Evolutionary conservation across 2,113 vertebrate genomes (phyloP).

Genomic region (Gambusia holbrooki): DNA sequence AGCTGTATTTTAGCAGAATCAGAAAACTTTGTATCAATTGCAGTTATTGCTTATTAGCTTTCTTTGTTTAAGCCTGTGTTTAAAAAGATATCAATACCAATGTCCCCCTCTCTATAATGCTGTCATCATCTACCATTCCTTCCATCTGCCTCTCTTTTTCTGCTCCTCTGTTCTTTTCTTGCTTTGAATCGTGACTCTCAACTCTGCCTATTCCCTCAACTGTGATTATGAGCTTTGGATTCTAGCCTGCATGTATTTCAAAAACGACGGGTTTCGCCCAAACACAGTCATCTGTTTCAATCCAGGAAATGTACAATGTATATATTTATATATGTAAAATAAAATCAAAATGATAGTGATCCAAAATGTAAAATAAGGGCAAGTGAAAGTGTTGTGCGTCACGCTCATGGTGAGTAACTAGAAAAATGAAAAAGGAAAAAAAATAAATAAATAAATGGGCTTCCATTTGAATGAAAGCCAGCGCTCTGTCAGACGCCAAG

Average conservation of each 20-base stretch:
- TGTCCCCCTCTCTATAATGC: constrained; percentile 4
- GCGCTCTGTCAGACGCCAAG: constrained; percentile 40
- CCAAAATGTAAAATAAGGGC: constrained; percentile 57
- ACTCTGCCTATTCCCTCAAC: constrained; percentile 63
- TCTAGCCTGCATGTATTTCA: constrained; percentile 69
- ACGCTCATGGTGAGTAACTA: constrained; percentile 50
- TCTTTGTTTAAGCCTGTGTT: background rate
- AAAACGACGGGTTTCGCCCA: constrained; percentile 57
- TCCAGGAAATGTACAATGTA: constrained; percentile 38
- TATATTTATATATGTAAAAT: constrained; percentile 46
- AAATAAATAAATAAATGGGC: constrained; percentile 23
- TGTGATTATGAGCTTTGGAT: constrained; percentile 74
- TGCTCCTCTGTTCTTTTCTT: constrained; percentile 19
- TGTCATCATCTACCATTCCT: constrained; percentile 37
- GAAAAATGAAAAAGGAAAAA: constrained; percentile 49
- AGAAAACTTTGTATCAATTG: constrained; percentile 23
- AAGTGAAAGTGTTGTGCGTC: constrained; percentile 47
- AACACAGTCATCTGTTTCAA: constrained; percentile 51
- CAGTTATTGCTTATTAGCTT: constrained; percentile 25
- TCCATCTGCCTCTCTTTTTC: constrained; percentile 9
- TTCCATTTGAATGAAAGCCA: constrained; percentile 62
- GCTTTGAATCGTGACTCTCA: constrained; percentile 63
- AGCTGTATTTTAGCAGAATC: constrained; percentile 27
- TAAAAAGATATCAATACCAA: constrained; percentile 21
- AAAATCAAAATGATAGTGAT: constrained; percentile 50